Evolutionary conservation across 1,140 invertebrate genomes (phyloP).

Genomic region (Drosophila lowei): DNA sequence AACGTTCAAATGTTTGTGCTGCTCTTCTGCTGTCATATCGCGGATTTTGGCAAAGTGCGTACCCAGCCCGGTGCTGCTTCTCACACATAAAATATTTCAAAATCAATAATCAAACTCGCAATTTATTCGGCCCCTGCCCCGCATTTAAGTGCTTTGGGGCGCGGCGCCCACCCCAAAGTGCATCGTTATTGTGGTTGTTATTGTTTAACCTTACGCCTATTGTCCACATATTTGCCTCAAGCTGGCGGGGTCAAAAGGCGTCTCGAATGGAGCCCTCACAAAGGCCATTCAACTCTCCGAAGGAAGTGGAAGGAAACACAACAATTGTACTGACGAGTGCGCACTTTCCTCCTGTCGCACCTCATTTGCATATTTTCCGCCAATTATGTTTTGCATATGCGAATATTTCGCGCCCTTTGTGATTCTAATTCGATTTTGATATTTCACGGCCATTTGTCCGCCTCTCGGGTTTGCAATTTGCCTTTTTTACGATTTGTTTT

Average conservation of each 20-base stretch:
- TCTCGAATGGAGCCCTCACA: slow-evolving; percentile 4
- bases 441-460: slow-evolving; percentile 65
- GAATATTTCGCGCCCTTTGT: slow-evolving; percentile 49
- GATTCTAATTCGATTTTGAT: slow-evolving; percentile 66
- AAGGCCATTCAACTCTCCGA: slow-evolving; percentile 64
- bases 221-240: slow-evolving; percentile 43
- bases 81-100: slow-evolving; percentile 26
- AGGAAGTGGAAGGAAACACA: slow-evolving; percentile 1
- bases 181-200: slow-evolving; percentile 38
- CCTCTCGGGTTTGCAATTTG: slow-evolving; percentile 66
- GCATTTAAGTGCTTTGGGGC: slow-evolving; percentile 34
- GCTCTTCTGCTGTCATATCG: no score
- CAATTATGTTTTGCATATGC: slow-evolving; percentile 77
- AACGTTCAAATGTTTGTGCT: no score
- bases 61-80: background rate
- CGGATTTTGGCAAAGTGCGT: background rate
- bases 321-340: slow-evolving; percentile 16
- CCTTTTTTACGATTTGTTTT: slow-evolving; percentile 77
- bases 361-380: slow-evolving; percentile 78
- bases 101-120: slow-evolving; percentile 52
- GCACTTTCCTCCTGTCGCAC: slow-evolving; percentile 7
- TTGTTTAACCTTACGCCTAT: slow-evolving; percentile 47
- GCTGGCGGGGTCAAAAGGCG: slow-evolving; percentile 1
- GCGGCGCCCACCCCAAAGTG: slow-evolving; percentile 20
- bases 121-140: slow-evolving; percentile 1